Conservation (phyloP, 2,113 vertebrate genomes). For the Egretta garzetta region DNA sequence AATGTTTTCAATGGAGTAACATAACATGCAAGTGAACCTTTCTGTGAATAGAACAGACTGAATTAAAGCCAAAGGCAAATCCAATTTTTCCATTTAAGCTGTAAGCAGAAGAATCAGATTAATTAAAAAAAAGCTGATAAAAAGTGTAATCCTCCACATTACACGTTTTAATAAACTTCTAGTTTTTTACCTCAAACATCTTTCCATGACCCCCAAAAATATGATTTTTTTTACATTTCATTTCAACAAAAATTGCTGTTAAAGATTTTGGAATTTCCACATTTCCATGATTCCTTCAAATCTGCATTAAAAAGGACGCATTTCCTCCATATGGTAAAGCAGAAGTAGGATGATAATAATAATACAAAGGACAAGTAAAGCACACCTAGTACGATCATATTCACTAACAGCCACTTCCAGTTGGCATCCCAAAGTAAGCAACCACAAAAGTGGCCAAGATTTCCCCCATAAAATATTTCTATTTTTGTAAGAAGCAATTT, state of each 20-base stretch:
- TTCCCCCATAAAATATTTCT: constrained; percentile 30
- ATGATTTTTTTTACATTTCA: background rate
- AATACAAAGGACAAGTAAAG: background rate
- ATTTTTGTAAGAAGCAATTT: constrained; percentile 46
- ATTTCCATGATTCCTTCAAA: background rate
- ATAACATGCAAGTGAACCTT: background rate
- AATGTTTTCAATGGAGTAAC: background rate
- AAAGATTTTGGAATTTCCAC: background rate
- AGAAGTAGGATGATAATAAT: background rate
- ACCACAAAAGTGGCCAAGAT: background rate
- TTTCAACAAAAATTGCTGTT: background rate
- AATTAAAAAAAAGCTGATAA: background rate
- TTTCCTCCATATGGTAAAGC: background rate
- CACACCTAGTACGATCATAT: background rate
- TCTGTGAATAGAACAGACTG: background rate
- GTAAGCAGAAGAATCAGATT: background rate
- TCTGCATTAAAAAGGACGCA: background rate
- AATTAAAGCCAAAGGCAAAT: constrained; percentile 20
- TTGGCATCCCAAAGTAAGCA: background rate
- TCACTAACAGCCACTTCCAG: background rate
- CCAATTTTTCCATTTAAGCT: background rate
- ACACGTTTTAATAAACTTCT: background rate
- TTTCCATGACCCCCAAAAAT: background rate
- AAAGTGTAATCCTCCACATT: background rate
- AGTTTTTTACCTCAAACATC: background rate